phyloP scores from a whole-genome alignment of 2,888 invertebrate species.

The Gnatocerus cornutus region DNA sequence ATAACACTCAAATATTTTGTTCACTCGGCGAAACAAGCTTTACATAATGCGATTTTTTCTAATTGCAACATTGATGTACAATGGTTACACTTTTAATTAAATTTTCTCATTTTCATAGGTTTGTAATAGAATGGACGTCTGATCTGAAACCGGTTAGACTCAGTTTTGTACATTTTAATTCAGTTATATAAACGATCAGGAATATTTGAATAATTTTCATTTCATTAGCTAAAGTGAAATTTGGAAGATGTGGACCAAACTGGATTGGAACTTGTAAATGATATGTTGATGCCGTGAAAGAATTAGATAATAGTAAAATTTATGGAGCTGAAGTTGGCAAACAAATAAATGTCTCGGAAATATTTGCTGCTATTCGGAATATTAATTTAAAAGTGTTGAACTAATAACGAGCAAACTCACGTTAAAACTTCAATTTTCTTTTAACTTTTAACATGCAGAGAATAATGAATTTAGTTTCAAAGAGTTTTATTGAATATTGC shows the following conservation, averaged over 20 bases:
- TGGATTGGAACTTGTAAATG: not conserved
- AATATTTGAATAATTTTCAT: constrained; percentile 26
- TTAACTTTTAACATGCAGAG: constrained; percentile 7
- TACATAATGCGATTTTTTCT: constrained; percentile 24
- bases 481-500: constrained; percentile 23
- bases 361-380: constrained; percentile 2
- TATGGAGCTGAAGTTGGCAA: not conserved
- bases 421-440: not conserved
- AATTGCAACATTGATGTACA: constrained; percentile 2
- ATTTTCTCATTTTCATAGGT: not conserved
- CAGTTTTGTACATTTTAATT: not conserved
- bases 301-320: constrained; percentile 19
- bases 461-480: constrained; percentile 33
- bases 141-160: constrained; percentile 3
- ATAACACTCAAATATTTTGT: constrained; percentile 28
- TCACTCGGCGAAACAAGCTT: constrained; percentile 14
- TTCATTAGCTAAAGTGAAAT: constrained; percentile 21
- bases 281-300: constrained; percentile 6
- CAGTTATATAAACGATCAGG: not conserved
- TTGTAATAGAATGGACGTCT: not conserved
- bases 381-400: constrained; percentile 7
- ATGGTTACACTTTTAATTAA: constrained; percentile 11
- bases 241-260: constrained; percentile 5
- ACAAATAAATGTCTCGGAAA: constrained; percentile 12
- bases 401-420: constrained; percentile 4